phyloP scores from a whole-genome alignment of 2,888 invertebrate genomes.

The Amiota mariae region DNA sequence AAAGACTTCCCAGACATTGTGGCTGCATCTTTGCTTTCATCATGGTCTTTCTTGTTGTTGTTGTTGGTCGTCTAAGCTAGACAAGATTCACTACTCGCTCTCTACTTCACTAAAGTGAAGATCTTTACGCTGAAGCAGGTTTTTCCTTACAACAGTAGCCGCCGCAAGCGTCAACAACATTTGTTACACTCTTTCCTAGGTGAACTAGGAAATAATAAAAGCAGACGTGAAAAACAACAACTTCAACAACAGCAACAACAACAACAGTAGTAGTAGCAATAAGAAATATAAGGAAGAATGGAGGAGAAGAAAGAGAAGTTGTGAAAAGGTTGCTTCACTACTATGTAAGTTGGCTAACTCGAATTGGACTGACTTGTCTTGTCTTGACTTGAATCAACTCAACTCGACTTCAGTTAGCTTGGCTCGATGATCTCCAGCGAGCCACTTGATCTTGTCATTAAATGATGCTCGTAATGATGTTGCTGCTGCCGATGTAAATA shows the following conservation, averaged over 20 bases:
- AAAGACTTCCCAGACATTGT: slow-evolving; percentile 66
- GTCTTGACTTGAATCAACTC: background rate
- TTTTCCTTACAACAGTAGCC: slow-evolving; percentile 47
- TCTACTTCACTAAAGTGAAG: too few species aligned
- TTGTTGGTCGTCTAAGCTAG: slow-evolving; percentile 23
- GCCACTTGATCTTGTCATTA: slow-evolving; percentile 69
- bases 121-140: slow-evolving; percentile 58
- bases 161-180: slow-evolving; percentile 50
- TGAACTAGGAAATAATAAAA: slow-evolving; percentile 29
- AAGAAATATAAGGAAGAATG: slow-evolving; percentile 7
- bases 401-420: background rate
- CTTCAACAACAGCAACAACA: slow-evolving; percentile 9
- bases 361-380: background rate
- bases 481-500: slow-evolving; percentile 39
- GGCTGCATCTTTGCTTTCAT: slow-evolving; percentile 38
- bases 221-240: slow-evolving; percentile 35
- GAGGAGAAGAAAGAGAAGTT: background rate
- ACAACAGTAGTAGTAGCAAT: slow-evolving; percentile 20
- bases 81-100: too few species aligned
- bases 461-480: slow-evolving; percentile 60
- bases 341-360: background rate
- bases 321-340: background rate
- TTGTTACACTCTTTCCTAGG: slow-evolving; percentile 51
- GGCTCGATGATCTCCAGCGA: slow-evolving; percentile 49
- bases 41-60: slow-evolving; percentile 45